Percentiles rank a stretch among this genome's conserved stretches.
Evolutionary conservation across 2,113 vertebrate genomes (phyloP).

Genomic region (Nannospalax galili): DNA sequence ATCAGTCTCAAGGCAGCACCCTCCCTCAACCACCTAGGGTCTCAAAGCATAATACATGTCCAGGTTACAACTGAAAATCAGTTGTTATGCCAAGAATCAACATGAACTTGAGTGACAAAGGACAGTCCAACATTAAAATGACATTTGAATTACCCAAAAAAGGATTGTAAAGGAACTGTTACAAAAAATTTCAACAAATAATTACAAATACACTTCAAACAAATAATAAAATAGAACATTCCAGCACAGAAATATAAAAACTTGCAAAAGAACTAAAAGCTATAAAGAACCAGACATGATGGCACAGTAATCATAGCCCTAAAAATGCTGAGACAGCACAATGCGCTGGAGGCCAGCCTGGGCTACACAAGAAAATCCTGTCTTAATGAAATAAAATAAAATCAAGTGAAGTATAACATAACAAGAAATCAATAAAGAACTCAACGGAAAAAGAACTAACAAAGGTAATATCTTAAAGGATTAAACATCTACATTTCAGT

Average conservation of each 20-base stretch:
- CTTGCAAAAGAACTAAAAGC: not conserved
- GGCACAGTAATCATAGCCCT: not conserved
- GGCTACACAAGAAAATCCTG: not conserved
- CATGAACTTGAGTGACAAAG: not conserved
- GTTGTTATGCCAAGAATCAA: not conserved
- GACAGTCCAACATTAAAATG: not conserved
- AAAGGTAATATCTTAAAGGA: not conserved
- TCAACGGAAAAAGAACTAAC: not conserved
- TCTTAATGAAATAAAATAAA: not conserved
- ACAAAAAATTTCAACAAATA: not conserved
- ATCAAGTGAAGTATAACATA: not conserved
- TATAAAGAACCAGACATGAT: not conserved
- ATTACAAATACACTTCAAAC: not conserved
- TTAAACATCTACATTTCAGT: not conserved
- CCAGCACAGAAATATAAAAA: not conserved
- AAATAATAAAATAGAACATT: constrained; percentile 1
- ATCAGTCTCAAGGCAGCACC: not conserved
- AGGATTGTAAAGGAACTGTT: not conserved
- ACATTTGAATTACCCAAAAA: not conserved
- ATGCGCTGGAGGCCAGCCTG: not conserved
- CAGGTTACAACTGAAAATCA: not conserved
- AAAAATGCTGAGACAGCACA: not conserved
- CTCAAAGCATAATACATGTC: not conserved
- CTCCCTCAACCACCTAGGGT: not conserved
- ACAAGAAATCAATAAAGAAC: not conserved